Conservation (phyloP, 2,888 invertebrate species). For the Scrobipalpa costella region DNA sequence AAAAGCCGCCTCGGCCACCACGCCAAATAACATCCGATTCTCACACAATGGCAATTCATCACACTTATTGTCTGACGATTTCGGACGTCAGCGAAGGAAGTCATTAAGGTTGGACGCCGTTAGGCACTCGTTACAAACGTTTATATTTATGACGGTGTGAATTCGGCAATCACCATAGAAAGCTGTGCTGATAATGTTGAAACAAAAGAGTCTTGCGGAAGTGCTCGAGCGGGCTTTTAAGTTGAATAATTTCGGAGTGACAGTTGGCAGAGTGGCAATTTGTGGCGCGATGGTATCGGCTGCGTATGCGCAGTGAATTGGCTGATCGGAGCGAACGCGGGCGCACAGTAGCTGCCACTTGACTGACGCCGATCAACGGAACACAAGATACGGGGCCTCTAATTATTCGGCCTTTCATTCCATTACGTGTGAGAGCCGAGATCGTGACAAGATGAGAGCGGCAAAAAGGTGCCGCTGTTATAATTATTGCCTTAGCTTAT, state of each 20-base stretch:
- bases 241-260: slow-evolving; percentile 50
- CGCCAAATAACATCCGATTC: slow-evolving; percentile 66
- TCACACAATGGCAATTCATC: slow-evolving; percentile 76
- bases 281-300: slow-evolving; percentile 61
- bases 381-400: slow-evolving; percentile 46
- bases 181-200: slow-evolving; percentile 40
- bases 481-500: slow-evolving; percentile 25
- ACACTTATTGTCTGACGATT: slow-evolving; percentile 76
- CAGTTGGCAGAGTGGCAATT: slow-evolving; percentile 59
- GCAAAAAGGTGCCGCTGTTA: slow-evolving; percentile 37
- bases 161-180: slow-evolving; percentile 51
- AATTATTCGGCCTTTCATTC: slow-evolving; percentile 56
- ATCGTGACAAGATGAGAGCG: slow-evolving; percentile 32
- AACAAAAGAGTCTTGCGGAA: slow-evolving; percentile 46
- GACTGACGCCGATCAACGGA: slow-evolving; percentile 51
- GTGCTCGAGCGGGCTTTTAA: slow-evolving; percentile 49
- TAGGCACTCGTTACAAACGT: slow-evolving; percentile 61
- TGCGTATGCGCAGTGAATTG: slow-evolving; percentile 57
- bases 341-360: slow-evolving; percentile 57
- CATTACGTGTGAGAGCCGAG: slow-evolving; percentile 40
- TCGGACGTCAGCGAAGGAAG: slow-evolving; percentile 74
- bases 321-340: slow-evolving; percentile 39
- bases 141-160: slow-evolving; percentile 58
- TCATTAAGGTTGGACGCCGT: slow-evolving; percentile 64
- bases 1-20: slow-evolving; percentile 67